These are phyloP conservation scores for Heliconius himera DNA, from an alignment of 1,140 invertebrate genomes.

Conservation along the genomic window DNA sequence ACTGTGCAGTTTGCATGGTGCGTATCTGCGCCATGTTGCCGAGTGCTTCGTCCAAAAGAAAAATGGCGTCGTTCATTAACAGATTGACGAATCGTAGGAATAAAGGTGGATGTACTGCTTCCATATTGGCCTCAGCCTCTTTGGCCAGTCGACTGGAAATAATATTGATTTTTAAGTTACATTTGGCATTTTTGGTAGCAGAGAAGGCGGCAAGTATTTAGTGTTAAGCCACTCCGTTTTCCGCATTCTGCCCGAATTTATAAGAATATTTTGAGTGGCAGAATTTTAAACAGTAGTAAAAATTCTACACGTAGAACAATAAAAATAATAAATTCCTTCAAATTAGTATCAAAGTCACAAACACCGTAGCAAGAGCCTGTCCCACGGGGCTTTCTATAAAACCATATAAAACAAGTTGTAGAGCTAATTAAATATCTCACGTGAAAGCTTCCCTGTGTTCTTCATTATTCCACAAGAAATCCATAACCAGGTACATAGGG, in stretches of 20 bases:
- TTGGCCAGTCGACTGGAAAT: constrained; percentile 85
- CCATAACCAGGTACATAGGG: constrained; percentile 97
- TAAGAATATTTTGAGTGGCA: no score
- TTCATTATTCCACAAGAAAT: constrained; percentile 93
- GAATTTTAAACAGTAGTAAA: no score
- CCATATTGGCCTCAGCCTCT: constrained; percentile 93
- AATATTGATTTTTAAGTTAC: constrained; percentile 16
- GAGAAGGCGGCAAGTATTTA: no score
- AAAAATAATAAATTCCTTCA: neutral
- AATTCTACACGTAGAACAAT: no score
- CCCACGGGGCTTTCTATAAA: neutral
- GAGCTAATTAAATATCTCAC: constrained; percentile 74
- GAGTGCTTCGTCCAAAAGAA: constrained; percentile 95
- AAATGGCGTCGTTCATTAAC: constrained; percentile 97
- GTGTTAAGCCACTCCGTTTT: no score
- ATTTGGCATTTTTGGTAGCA: no score
- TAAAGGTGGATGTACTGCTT: constrained; percentile 93
- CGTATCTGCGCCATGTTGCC: constrained; percentile 92
- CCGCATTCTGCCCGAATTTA: no score
- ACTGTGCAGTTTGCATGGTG: constrained; percentile 88
- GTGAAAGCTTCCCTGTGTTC: constrained; percentile 89
- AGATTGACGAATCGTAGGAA: constrained; percentile 97
- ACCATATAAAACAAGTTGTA: neutral
- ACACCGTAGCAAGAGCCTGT: neutral
- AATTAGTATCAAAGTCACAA: no score